Base-by-base conservation (phyloP, 2,888 invertebrate species). In the Camptogramma bilineatum region DNA sequence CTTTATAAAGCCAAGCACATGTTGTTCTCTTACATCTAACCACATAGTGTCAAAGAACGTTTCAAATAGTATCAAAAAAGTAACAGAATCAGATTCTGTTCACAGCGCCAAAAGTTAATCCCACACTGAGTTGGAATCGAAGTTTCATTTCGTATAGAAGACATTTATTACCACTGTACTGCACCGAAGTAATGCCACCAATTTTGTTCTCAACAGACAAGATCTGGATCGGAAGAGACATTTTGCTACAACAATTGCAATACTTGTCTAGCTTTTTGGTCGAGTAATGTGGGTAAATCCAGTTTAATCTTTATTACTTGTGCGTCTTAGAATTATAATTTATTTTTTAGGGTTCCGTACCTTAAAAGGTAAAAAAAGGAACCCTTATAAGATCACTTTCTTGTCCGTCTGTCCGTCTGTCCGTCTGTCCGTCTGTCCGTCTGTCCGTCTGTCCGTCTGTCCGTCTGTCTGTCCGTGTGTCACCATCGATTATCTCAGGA, bases 221-320 rank as follows among this genome's bases (percentile, higher is more conserved):
- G 58, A 60, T 50, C 18, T 62, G 59, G 66, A 71, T 72, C 63
- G 65, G 59, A 70, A 72, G 72, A 68, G 24, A 63, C 53, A 53
- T 58, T 67, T 66, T 39, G 46, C 28, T 62, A 52, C 64, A 66
- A 64, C 55, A 58, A 64, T 62, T 63, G 31, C 64, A 58, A 62
- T 67, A 64, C 67, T 70, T 54, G 47, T 67, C 53, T 66, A 64
- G 48, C 52, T 48, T 59, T 61, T 68, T 55, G 34, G 28, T 28
- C 4, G 28, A 28, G 5, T 28, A 28, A 28, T 28, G 28, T 28
- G 4, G 28, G n/a, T 7, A 28, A 39, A 39, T 39, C 13, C 24
- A 42, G 28, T 21, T 34, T 46, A 58, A 61, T 57, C 34, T 39
- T 13, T 39, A 39, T 2, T 39, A 39, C 9, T 0, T 10, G 28